Evolutionary conservation across 2,113 vertebrate genomes (phyloP).

Genomic region (Triplophysa siluroides): DNA sequence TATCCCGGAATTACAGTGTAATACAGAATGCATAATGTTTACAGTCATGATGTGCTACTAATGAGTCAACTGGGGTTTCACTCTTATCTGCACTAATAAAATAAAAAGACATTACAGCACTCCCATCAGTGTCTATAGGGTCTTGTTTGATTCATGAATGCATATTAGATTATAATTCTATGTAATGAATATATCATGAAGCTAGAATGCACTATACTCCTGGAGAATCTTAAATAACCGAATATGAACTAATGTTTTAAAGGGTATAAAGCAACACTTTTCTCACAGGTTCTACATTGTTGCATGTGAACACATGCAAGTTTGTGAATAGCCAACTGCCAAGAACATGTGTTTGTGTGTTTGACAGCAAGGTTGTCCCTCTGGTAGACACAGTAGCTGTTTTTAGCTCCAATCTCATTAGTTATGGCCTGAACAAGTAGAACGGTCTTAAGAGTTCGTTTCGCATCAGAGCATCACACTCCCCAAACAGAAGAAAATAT

Average conservation of each 20-base stretch:
- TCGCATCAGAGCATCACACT: slow-evolving; percentile 40
- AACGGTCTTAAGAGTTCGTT: slow-evolving; percentile 46
- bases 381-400: slow-evolving; percentile 50
- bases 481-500: slow-evolving; percentile 25
- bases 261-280: background rate
- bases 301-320: slow-evolving; percentile 15
- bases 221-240: background rate
- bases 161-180: background rate
- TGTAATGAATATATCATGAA: background rate
- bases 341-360: slow-evolving; percentile 17
- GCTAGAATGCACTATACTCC: background rate
- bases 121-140: background rate
- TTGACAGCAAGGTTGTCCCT: slow-evolving; percentile 12
- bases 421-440: slow-evolving; percentile 51
- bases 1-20: background rate
- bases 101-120: background rate
- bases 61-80: background rate
- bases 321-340: slow-evolving; percentile 19
- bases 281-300: slow-evolving; percentile 8
- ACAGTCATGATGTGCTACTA: slow-evolving; percentile 6
- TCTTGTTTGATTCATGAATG: background rate
- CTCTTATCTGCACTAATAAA: slow-evolving; percentile 3
- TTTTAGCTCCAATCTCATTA: slow-evolving; percentile 67
- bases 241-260: background rate
- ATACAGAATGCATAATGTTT: slow-evolving; percentile 4